Base-by-base conservation (phyloP, 1,140 invertebrate genomes). In the Eufriesea mexicana region DNA sequence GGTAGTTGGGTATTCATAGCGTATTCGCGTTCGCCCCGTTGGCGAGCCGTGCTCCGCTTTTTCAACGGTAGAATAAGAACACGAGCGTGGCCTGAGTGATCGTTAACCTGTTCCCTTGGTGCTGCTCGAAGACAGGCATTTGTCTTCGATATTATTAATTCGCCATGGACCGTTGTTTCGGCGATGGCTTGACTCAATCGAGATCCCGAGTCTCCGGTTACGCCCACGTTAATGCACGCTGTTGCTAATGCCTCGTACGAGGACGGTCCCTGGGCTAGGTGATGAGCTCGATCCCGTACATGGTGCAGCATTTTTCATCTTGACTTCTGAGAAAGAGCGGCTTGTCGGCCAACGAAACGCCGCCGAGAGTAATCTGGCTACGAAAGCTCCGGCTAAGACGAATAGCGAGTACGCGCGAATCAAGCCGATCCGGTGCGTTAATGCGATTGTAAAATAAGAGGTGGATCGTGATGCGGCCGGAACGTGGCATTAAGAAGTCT, bases 371-470 rank as follows among this genome's bases (percentile, higher is more conserved):
- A 59, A 59, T 73, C 54, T 9, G 2, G 28, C 71, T 10, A 14
- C 54, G 71, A 45, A 57, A 45, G 12, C 54, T 45, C 35, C 35
- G 71, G 12, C 20, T n/a, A 8, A 28, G 72, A 47, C 45, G 20
- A 74, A 61, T 74, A 20, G n/a, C 72, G 14, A n/a, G 57, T 57
- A 23, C 57, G n/a, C 57, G 57, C 23, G 57, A n/a, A 61, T 61
- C n/a, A 61, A 57, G 18, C 18, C 55, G 18, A 61, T 59, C 57
- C 57, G n/a, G 9, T 20, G 12, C n/a, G 9, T 61, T 10, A 61
- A 61, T 25, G 57, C 12, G n/a, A 25, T 25, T 10, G n/a, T 0
- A 25, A 14, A 61, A 61, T 25, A 25, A 25, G 57, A 25, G 12
- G 55, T 7, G 18, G 55, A 57, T 57, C 51, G 51, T 14, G 51